Evolutionary conservation across 2,797 vertebrate genomes (phyloP).

Genomic region (Liparis tanakae): DNA sequence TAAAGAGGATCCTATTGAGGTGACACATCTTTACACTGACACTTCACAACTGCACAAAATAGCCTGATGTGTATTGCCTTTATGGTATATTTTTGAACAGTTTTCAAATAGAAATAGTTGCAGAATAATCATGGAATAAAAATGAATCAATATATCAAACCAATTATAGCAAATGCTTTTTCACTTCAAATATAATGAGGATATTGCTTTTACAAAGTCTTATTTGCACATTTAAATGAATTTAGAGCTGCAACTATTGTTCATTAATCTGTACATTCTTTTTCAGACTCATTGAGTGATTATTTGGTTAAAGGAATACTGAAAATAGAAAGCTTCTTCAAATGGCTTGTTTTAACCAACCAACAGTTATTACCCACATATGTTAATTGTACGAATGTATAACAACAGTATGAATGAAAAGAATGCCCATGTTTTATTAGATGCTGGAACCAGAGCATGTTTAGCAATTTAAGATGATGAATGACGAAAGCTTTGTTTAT

Average conservation of each 20-base stretch:
- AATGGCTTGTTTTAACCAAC: background rate
- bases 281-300: background rate
- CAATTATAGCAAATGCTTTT: background rate
- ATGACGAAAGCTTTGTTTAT: background rate
- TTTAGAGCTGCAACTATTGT: background rate
- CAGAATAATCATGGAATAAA: background rate
- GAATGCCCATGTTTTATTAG: background rate
- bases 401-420: background rate
- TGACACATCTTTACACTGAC: constrained; percentile 50
- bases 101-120: constrained; percentile 14
- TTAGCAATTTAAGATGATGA: background rate
- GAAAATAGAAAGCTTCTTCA: background rate
- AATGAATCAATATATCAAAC: background rate
- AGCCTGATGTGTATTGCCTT: constrained; percentile 29
- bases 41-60: constrained; percentile 31
- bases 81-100: background rate
- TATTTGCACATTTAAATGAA: background rate
- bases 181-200: background rate
- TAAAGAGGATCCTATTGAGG: constrained; percentile 57
- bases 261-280: background rate
- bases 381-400: background rate
- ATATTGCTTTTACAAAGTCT: background rate
- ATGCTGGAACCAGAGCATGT: background rate
- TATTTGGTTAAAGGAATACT: background rate
- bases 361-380: background rate